Percentiles rank a stretch among this genome's conserved stretches.
Conservation (phyloP, 2,797 vertebrate genomes). For the Octomys mimax region DNA sequence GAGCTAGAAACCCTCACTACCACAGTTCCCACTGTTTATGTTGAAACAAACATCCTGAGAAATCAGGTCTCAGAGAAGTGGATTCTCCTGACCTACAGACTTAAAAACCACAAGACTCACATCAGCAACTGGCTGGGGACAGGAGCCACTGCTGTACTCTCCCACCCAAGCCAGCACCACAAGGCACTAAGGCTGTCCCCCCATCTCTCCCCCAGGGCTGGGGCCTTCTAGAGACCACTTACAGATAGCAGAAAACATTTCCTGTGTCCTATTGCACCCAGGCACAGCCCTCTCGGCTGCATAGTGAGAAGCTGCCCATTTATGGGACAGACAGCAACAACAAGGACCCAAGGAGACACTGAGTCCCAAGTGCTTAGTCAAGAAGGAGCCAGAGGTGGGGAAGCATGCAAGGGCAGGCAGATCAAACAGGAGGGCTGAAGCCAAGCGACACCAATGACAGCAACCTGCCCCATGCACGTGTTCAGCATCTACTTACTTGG, state of each 20-base stretch:
- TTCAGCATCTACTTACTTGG: conserved; percentile 93
- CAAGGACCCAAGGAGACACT: background rate
- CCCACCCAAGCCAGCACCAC: background rate
- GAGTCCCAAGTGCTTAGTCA: no score
- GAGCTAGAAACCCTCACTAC: background rate
- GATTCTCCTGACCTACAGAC: background rate
- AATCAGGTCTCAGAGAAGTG: background rate
- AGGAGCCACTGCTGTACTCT: background rate
- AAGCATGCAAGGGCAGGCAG: background rate
- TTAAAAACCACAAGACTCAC: background rate
- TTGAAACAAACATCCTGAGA: background rate
- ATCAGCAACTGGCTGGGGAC: background rate
- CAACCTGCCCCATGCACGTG: background rate
- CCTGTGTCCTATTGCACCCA: background rate
- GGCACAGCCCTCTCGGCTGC: background rate
- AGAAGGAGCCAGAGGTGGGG: background rate
- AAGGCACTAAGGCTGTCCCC: background rate
- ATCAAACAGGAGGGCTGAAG: background rate
- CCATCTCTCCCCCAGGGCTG: no score
- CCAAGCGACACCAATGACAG: background rate
- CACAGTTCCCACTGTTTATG: background rate
- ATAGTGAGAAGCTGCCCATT: background rate
- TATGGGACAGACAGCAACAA: background rate
- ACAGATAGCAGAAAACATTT: background rate
- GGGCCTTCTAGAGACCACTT: background rate